Evolutionary conservation across 2,888 invertebrate genomes (phyloP).

Genomic region (Tinea semifulvella): DNA sequence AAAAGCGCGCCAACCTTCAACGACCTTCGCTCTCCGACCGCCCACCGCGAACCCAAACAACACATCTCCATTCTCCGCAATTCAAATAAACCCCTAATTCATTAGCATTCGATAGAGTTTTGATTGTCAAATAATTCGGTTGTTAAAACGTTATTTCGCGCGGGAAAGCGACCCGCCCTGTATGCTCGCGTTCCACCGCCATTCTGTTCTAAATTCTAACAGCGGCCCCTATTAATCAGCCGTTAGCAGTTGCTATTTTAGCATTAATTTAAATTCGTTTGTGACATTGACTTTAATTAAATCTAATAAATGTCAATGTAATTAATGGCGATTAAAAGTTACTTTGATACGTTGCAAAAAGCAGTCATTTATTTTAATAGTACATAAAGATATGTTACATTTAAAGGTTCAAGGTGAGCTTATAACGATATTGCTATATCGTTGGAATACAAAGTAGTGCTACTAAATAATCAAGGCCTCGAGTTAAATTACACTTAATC

Average conservation of each 20-base stretch:
- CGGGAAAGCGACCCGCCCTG: slow-evolving; percentile 30
- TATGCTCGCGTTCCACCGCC: slow-evolving; percentile 45
- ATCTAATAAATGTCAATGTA: slow-evolving; percentile 12
- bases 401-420: slow-evolving; percentile 8
- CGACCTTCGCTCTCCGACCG: slow-evolving; percentile 66
- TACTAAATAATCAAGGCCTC: slow-evolving; percentile 3
- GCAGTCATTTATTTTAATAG: slow-evolving; percentile 4
- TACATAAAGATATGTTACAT: slow-evolving; percentile 2
- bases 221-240: slow-evolving; percentile 44
- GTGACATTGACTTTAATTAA: slow-evolving; percentile 14
- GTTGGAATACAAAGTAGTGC: neutral
- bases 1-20: slow-evolving; percentile 66
- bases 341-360: neutral
- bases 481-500: neutral
- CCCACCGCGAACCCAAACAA: slow-evolving; percentile 16
- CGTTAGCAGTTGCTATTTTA: slow-evolving; percentile 13
- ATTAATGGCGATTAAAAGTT: slow-evolving; percentile 8
- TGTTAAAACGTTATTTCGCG: neutral
- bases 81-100: neutral
- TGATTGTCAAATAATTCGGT: neutral
- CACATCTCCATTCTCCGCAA: slow-evolving; percentile 8
- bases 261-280: slow-evolving; percentile 13
- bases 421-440: slow-evolving; percentile 4
- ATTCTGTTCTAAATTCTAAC: slow-evolving; percentile 46
- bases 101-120: neutral